Evolutionary conservation across 1,140 invertebrate genomes (phyloP).

Genomic region (Drosophila kohkoa): DNA sequence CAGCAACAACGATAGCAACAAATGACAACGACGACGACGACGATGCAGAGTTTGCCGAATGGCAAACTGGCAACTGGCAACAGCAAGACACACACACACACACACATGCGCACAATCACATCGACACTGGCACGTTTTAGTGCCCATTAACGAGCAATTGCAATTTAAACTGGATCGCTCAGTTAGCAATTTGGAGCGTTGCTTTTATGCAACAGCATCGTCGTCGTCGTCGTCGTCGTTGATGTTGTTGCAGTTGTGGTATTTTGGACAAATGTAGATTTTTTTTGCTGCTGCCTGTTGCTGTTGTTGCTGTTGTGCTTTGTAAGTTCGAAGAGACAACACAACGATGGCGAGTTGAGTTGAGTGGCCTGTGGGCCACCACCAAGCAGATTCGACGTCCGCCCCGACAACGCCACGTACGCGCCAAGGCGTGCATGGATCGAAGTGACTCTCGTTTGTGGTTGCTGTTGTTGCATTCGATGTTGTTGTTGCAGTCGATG

Average conservation of each 20-base stretch:
- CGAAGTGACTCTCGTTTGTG: constrained; percentile 24
- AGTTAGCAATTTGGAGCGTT: constrained; percentile 83
- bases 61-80: constrained; percentile 7
- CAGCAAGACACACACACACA: constrained; percentile 1
- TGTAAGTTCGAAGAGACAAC: constrained; percentile 13
- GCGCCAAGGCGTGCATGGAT: constrained; percentile 62
- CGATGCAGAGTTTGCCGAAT: constrained; percentile 8
- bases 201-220: constrained; percentile 77
- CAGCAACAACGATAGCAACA: constrained; percentile 19
- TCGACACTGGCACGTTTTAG: constrained; percentile 80
- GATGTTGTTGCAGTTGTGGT: constrained; percentile 61
- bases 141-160: constrained; percentile 85
- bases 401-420: constrained; percentile 75
- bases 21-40: too few relatives aligned
- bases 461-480: constrained; percentile 26
- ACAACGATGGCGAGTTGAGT: constrained; percentile 63
- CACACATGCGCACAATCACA: constrained; percentile 46
- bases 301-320: constrained; percentile 6
- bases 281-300: constrained; percentile 36
- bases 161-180: constrained; percentile 85
- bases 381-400: constrained; percentile 51
- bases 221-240: constrained; percentile 36
- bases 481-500: constrained; percentile 35
- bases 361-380: constrained; percentile 73
- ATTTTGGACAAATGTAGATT: constrained; percentile 83